A percentile compares a stretch with the other conserved stretches of the same genome.
phyloP scores from a whole-genome alignment of 2,797 vertebrate genomes.

The Gymnothorax reevesii region DNA sequence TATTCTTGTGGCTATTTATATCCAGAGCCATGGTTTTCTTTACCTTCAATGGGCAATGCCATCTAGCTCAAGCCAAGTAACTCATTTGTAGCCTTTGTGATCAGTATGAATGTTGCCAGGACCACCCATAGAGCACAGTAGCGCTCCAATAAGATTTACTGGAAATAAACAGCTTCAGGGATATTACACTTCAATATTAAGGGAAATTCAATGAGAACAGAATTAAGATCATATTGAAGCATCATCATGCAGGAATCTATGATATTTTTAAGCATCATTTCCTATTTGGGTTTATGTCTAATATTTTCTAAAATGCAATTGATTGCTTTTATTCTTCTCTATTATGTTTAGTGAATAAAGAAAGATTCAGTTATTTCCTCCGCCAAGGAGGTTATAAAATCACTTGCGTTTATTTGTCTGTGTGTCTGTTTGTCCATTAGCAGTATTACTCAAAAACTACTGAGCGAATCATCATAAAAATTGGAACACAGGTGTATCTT shows the following conservation, averaged over 20 bases:
- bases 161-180: background rate
- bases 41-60: background rate
- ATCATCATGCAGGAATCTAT: background rate
- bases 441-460: no score
- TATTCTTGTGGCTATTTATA: background rate
- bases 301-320: no score
- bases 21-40: background rate
- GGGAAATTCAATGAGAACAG: background rate
- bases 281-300: background rate
- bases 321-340: background rate
- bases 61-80: constrained; percentile 5
- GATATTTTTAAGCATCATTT: background rate
- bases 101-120: background rate
- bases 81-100: background rate
- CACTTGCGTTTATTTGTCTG: no score
- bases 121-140: background rate
- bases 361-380: background rate
- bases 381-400: no score
- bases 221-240: background rate
- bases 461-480: no score
- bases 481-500: no score
- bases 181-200: background rate
- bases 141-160: background rate
- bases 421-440: no score
- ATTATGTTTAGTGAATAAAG: background rate